Evolutionary conservation across 1,140 invertebrate species (phyloP).

Genomic region (Brachionus plicatilis): DNA sequence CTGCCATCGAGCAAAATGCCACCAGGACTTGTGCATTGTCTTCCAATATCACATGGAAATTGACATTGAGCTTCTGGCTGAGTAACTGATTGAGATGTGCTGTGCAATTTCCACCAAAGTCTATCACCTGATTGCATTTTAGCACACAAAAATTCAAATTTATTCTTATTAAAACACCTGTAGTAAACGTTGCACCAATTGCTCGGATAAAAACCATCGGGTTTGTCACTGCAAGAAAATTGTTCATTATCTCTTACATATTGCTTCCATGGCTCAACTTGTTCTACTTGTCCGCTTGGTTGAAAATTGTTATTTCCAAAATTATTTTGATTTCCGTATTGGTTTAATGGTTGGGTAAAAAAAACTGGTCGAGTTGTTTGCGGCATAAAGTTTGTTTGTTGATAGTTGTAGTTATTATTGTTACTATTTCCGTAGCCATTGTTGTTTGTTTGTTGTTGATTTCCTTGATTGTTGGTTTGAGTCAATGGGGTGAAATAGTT

Average conservation of each 20-base stretch:
- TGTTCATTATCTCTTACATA: slow-evolving; percentile 34
- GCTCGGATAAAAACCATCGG: slow-evolving; percentile 37
- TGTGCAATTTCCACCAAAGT: slow-evolving; percentile 37
- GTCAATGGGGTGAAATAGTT: slow-evolving; percentile 16
- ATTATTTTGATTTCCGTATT: slow-evolving; percentile 6
- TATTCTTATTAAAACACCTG: slow-evolving; percentile 14
- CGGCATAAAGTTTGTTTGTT: slow-evolving; percentile 10
- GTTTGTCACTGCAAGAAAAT: slow-evolving; percentile 24
- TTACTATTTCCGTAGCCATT: neutral
- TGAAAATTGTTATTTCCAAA: neutral
- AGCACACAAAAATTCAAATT: slow-evolving; percentile 29
- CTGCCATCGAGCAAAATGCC: neutral
- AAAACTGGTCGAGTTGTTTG: neutral
- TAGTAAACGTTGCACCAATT: slow-evolving; percentile 40
- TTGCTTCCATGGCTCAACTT: slow-evolving; percentile 39
- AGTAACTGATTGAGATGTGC: slow-evolving; percentile 5
- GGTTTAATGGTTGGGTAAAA: neutral
- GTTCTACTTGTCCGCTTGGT: slow-evolving; percentile 9
- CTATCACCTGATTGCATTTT: neutral
- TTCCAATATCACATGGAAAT: slow-evolving; percentile 35
- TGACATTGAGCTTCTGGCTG: slow-evolving; percentile 14
- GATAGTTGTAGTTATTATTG: neutral
- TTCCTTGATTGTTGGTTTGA: neutral
- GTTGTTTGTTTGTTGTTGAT: neutral
- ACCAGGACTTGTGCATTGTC: slow-evolving; percentile 28